Conservation (phyloP, 2,797 vertebrate genomes). For the Syndactyla subalaris region DNA sequence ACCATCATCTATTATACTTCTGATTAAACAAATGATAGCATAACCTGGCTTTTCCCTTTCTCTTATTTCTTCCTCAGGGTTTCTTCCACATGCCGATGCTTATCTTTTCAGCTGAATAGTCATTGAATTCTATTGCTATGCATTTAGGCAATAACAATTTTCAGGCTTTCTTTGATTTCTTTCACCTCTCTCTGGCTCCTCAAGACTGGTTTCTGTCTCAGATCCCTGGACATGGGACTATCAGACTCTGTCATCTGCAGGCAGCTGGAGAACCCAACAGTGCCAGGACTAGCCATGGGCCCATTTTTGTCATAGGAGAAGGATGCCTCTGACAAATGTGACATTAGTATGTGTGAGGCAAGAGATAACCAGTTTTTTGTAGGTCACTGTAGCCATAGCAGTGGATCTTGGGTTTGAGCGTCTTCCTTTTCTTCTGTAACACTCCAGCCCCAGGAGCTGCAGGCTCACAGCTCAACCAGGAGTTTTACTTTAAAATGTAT, state of each 20-base stretch:
- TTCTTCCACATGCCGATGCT: background rate
- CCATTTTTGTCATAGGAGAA: background rate
- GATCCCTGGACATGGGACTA: background rate
- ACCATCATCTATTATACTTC: background rate
- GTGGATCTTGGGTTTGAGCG: background rate
- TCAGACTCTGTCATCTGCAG: background rate
- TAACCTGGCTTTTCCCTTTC: background rate
- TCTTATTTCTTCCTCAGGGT: background rate
- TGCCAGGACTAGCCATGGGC: background rate
- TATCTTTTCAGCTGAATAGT: conserved; percentile 3
- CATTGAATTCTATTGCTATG: background rate
- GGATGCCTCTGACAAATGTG: background rate
- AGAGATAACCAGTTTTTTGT: background rate
- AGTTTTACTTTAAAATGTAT: too few species aligned
- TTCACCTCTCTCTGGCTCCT: background rate
- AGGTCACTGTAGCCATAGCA: background rate
- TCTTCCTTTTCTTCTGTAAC: background rate
- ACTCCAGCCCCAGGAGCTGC: too few species aligned
- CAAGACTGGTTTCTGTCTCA: background rate
- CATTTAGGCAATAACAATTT: background rate
- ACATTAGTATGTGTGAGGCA: background rate
- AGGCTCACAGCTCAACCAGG: too few species aligned
- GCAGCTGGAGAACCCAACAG: background rate
- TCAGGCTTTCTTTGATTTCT: background rate
- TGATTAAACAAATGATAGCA: background rate